A percentile compares a stretch with the other conserved stretches of the same genome.
phyloP scores from a whole-genome alignment of 2,888 invertebrate genomes.

The Ptychoptera albimana region DNA sequence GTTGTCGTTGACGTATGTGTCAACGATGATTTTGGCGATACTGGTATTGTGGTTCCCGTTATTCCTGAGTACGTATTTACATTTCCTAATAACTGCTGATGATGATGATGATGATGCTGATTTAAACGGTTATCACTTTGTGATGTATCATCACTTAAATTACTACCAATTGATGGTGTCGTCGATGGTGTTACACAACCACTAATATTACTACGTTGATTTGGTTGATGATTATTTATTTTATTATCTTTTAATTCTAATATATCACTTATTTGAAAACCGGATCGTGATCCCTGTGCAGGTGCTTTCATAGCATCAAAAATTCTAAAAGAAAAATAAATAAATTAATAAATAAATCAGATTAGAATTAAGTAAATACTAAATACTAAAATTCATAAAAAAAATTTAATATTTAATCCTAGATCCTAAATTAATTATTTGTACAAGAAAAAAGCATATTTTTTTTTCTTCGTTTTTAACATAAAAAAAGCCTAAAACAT shows the following conservation, averaged over 20 bases:
- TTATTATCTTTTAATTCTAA: conserved; percentile 64
- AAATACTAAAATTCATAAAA: too few species aligned
- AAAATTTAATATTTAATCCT: too few species aligned
- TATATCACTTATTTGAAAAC: conserved; percentile 88
- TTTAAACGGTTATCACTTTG: conserved; percentile 1
- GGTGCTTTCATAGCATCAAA: conserved; percentile 49
- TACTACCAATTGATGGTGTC: conserved; percentile 5
- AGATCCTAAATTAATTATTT: too few species aligned
- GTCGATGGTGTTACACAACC: conserved; percentile 2
- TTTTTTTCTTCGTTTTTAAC: too few species aligned
- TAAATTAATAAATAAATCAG: conserved; percentile 8
- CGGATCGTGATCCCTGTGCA: conserved; percentile 51
- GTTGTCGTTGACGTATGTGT: conserved; percentile 11
- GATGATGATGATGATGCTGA: conserved; percentile 1
- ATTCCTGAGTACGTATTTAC: neutral
- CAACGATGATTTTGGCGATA: conserved; percentile 8
- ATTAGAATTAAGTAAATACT: too few species aligned
- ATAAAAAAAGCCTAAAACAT: too few species aligned
- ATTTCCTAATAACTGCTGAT: neutral
- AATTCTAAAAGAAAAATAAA: conserved; percentile 40
- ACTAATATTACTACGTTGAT: conserved; percentile 12
- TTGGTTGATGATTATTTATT: conserved; percentile 13
- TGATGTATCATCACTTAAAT: conserved; percentile 11
- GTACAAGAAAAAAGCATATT: too few species aligned
- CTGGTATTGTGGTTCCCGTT: conserved; percentile 2